Percentiles rank a stretch among this genome's conserved stretches.
These are phyloP conservation scores for Calyptommatus sinebrachiatus DNA, from an alignment of 2,113 vertebrate genomes.

Conservation along the genomic window DNA sequence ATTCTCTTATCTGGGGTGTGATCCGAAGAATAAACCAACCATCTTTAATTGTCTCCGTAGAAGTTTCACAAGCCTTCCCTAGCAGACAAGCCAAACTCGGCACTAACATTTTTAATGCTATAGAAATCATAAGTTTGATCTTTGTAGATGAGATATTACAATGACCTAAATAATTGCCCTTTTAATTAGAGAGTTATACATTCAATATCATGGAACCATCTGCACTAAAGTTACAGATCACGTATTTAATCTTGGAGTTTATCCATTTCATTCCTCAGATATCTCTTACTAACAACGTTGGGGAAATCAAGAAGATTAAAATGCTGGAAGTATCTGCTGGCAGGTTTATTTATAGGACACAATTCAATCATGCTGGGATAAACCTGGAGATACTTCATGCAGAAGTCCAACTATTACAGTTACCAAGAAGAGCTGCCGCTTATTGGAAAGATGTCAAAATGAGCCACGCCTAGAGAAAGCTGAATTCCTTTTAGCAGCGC, in stretches of 20 bases:
- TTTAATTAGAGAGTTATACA: not conserved
- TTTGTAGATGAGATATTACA: not conserved
- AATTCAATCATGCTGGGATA: not conserved
- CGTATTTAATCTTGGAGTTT: not conserved
- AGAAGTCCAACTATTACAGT: constrained; percentile 33
- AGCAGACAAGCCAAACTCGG: not conserved
- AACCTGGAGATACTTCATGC: constrained; percentile 14
- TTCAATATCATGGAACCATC: constrained; percentile 22
- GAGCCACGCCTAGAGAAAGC: constrained; percentile 31
- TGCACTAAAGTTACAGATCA: not conserved
- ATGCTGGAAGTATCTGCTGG: constrained; percentile 38
- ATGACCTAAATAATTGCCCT: not conserved
- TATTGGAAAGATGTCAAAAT: constrained; percentile 53
- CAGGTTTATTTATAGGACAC: constrained; percentile 13
- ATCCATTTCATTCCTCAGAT: not conserved
- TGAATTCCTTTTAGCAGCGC: constrained; percentile 45
- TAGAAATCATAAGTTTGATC: not conserved
- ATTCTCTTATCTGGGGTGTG: not conserved
- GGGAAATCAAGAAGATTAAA: not conserved
- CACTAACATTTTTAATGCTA: not conserved
- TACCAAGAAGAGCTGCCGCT: constrained; percentile 31
- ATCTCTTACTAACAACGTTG: constrained; percentile 14
- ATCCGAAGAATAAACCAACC: not conserved
- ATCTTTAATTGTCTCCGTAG: not conserved
- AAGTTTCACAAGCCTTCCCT: not conserved